Percentiles rank a stretch among this genome's conserved stretches.
phyloP scores from a whole-genome alignment of 2,888 invertebrate species.

The Drosophila mulleri region DNA sequence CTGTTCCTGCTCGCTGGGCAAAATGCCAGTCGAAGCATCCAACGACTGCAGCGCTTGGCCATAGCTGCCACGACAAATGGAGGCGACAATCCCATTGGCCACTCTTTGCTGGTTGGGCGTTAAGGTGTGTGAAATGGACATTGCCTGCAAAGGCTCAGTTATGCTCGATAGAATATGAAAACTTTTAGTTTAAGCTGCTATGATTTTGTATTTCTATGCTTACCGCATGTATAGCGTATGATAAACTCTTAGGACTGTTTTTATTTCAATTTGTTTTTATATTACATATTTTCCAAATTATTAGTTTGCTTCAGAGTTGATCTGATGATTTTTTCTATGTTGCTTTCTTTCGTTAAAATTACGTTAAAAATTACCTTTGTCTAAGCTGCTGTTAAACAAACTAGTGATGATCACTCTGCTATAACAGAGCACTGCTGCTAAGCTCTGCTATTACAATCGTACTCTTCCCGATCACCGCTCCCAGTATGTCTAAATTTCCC shows the following conservation, averaged over 20 bases:
- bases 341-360: background rate
- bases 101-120: slow-evolving; percentile 38
- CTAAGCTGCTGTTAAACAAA: background rate
- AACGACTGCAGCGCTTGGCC: slow-evolving; percentile 27
- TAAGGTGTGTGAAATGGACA: slow-evolving; percentile 9
- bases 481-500: background rate
- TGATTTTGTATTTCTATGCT: background rate
- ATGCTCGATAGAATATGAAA: background rate
- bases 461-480: background rate
- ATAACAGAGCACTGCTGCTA: background rate
- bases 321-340: background rate
- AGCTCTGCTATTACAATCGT: background rate
- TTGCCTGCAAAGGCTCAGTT: background rate
- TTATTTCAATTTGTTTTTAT: background rate
- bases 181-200: background rate
- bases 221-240: background rate
- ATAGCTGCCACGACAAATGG: slow-evolving; percentile 45
- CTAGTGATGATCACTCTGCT: background rate
- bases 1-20: slow-evolving; percentile 36
- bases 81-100: slow-evolving; percentile 29
- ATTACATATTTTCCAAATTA: slow-evolving; percentile 3
- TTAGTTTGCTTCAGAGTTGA: background rate
- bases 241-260: background rate
- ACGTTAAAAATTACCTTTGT: background rate
- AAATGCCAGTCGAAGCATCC: background rate